phyloP scores from a whole-genome alignment of 2,797 vertebrate species.

The Centropyge bicolor region DNA sequence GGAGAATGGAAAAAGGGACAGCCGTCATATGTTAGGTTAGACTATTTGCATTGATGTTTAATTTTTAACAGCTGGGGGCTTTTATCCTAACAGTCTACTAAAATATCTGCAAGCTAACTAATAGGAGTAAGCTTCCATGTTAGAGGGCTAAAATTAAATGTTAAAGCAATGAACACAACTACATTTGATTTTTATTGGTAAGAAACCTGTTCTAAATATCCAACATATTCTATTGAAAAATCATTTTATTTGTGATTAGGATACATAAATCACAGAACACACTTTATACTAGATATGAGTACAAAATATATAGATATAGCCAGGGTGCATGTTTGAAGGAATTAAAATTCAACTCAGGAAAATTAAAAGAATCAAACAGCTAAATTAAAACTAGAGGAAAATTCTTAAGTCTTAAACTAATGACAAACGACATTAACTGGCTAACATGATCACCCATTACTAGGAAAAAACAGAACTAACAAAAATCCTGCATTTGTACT shows the following conservation, averaged over 20 bases:
- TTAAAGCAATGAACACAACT: slow-evolving; percentile 38
- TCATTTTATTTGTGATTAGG: neutral
- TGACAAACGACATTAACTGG: neutral
- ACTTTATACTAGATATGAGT: neutral
- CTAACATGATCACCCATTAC: neutral
- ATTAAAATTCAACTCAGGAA: slow-evolving; percentile 36
- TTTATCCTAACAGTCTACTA: neutral
- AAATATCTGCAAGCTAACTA: slow-evolving; percentile 57
- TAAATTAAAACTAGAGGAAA: neutral
- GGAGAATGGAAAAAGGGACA: no score
- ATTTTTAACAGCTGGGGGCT: no score
- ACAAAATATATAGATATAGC: slow-evolving; percentile 13
- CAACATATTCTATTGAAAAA: slow-evolving; percentile 14
- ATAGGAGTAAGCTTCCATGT: slow-evolving; percentile 31
- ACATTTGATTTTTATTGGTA: slow-evolving; percentile 3
- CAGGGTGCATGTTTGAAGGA: slow-evolving; percentile 12
- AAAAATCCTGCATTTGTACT: neutral
- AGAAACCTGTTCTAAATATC: neutral
- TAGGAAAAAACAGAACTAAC: neutral
- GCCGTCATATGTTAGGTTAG: no score
- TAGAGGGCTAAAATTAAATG: slow-evolving; percentile 23
- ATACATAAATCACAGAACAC: neutral
- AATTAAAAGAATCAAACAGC: neutral
- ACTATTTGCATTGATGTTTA: no score
- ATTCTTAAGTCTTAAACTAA: neutral